phyloP scores from a whole-genome alignment of 2,113 vertebrate genomes.

The Zosterops borbonicus region DNA sequence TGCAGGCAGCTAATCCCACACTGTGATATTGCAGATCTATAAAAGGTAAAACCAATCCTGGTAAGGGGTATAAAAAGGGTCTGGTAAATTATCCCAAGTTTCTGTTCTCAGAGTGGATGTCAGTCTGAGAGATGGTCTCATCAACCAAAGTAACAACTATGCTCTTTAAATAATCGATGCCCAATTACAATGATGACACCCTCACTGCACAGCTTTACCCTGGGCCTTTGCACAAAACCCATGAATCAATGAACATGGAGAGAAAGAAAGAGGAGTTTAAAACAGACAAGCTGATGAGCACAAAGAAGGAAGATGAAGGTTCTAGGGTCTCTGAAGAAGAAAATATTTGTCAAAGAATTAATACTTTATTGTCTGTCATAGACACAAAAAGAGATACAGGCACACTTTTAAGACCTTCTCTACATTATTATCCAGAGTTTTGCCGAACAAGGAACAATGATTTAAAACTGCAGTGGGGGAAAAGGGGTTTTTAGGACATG shows the following conservation, averaged over 20 bases:
- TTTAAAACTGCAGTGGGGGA: neutral
- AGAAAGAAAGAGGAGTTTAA: neutral
- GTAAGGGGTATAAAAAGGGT: neutral
- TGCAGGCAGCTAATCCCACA: neutral
- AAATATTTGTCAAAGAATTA: neutral
- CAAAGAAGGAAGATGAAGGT: neutral
- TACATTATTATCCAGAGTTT: neutral
- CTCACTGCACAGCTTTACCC: neutral
- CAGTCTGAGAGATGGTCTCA: conserved; percentile 34
- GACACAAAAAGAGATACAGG: neutral
- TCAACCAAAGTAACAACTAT: conserved; percentile 38
- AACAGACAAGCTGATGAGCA: neutral
- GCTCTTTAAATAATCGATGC: conserved; percentile 54
- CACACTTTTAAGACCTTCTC: neutral
- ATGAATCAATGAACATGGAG: neutral
- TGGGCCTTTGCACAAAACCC: neutral
- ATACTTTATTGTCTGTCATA: neutral
- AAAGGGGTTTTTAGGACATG: neutral
- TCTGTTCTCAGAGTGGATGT: conserved; percentile 2
- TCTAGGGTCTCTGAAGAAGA: neutral
- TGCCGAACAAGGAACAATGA: neutral
- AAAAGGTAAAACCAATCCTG: neutral
- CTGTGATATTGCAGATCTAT: neutral
- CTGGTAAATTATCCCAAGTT: conserved; percentile 31
- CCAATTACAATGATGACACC: conserved; percentile 32